phyloP scores from a whole-genome alignment of 2,888 invertebrate genomes.

The Nomada flava region DNA sequence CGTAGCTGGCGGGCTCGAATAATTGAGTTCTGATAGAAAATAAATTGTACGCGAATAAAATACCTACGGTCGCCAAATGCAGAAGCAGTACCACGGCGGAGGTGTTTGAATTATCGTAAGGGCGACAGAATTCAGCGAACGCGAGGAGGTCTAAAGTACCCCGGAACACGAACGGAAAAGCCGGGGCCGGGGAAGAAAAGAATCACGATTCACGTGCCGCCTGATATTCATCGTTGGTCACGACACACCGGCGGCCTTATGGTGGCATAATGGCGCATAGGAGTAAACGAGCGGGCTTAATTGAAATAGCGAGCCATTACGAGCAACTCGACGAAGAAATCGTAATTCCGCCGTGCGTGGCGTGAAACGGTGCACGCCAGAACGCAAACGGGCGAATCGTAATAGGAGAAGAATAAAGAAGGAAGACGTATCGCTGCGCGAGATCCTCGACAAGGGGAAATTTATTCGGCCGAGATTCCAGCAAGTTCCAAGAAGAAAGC shows the following conservation, averaged over 20 bases:
- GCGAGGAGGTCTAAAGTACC: not conserved
- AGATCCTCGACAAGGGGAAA: slow-evolving; percentile 44
- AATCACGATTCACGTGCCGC: slow-evolving; percentile 36
- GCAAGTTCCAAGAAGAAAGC: not conserved
- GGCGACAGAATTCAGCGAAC: not conserved
- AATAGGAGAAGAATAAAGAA: slow-evolving; percentile 31
- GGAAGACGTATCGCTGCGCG: slow-evolving; percentile 49
- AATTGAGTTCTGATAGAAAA: not conserved
- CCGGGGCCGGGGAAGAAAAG: not conserved
- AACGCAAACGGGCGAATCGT: slow-evolving; percentile 14
- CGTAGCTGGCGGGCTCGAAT: too few species aligned
- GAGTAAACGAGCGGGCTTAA: slow-evolving; percentile 36
- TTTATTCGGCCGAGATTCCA: slow-evolving; percentile 30
- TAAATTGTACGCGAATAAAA: not conserved
- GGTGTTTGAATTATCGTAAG: slow-evolving; percentile 12
- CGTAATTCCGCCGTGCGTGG: slow-evolving; percentile 29
- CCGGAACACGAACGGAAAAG: slow-evolving; percentile 10
- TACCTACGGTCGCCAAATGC: not conserved
- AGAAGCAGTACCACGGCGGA: not conserved
- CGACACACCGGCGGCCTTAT: slow-evolving; percentile 15
- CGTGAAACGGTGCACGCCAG: slow-evolving; percentile 40
- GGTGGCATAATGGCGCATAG: slow-evolving; percentile 32
- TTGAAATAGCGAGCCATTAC: slow-evolving; percentile 55
- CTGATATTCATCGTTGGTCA: slow-evolving; percentile 35
- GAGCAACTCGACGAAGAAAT: slow-evolving; percentile 33